Evolutionary conservation across 2,888 invertebrate species (phyloP).

Genomic region (Meliscaeva auricollis): DNA sequence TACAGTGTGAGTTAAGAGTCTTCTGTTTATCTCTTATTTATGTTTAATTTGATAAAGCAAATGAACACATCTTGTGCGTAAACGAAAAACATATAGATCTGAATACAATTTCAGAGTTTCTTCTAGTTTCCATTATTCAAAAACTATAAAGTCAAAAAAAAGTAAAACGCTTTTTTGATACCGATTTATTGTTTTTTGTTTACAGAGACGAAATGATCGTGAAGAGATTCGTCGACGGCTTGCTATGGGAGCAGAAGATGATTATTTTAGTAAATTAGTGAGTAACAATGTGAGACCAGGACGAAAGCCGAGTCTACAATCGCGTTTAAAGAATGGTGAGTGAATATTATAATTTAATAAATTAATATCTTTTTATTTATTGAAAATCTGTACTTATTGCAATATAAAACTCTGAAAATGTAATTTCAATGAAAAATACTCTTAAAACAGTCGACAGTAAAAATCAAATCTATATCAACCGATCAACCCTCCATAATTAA

Average conservation of each 20-base stretch:
- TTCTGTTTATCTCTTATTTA: not conserved
- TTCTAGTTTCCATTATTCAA: not conserved
- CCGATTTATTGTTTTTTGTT: not conserved
- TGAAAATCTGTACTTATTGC: not conserved
- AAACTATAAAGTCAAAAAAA: too few relatives aligned
- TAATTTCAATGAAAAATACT: too few relatives aligned
- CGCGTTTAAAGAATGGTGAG: conserved; percentile 92
- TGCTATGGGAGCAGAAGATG: conserved; percentile 94
- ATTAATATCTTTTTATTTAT: not conserved
- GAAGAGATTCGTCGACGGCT: conserved; percentile 95
- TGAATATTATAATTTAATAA: not conserved
- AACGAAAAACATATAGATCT: too few relatives aligned
- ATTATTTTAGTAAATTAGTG: conserved; percentile 86
- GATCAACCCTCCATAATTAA: not conserved
- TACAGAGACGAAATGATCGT: conserved; percentile 94
- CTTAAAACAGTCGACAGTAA: not conserved
- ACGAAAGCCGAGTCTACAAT: conserved; percentile 94
- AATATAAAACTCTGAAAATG: too few relatives aligned
- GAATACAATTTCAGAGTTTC: too few relatives aligned
- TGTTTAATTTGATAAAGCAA: too few relatives aligned
- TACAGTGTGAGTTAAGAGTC: conserved; percentile 77
- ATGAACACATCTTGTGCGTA: too few relatives aligned
- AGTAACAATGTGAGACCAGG: conserved; percentile 88
- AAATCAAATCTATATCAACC: not conserved
- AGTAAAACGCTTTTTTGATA: not conserved